Evolutionary conservation across 2,888 invertebrate genomes (phyloP).

Genomic region (Harpalus rufipes): DNA sequence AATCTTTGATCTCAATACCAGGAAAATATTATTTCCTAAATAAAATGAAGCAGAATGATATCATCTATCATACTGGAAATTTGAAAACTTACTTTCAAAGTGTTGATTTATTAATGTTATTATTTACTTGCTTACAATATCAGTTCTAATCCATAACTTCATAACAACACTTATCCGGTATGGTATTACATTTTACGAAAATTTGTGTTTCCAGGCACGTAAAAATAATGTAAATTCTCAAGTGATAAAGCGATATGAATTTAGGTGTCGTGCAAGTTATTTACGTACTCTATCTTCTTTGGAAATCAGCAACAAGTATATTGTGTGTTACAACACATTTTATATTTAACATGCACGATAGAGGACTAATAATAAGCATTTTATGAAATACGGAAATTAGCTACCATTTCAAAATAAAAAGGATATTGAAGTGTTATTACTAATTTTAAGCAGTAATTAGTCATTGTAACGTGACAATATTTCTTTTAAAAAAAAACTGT

Average conservation of each 20-base stretch:
- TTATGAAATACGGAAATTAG: too few relatives aligned
- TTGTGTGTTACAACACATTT: constrained; percentile 9
- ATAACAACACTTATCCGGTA: neutral
- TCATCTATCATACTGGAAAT: neutral
- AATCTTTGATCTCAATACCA: too few relatives aligned
- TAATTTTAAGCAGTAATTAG: too few relatives aligned
- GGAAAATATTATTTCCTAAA: neutral
- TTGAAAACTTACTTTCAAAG: neutral
- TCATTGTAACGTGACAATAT: too few relatives aligned
- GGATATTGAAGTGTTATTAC: too few relatives aligned
- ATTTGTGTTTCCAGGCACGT: constrained; percentile 16
- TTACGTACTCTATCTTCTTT: constrained; percentile 18
- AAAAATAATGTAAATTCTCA: constrained; percentile 25
- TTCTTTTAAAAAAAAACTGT: too few relatives aligned
- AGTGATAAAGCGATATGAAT: constrained; percentile 7
- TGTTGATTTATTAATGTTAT: neutral
- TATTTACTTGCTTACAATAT: neutral
- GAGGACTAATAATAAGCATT: neutral
- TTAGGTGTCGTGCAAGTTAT: neutral
- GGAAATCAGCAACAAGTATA: constrained; percentile 28
- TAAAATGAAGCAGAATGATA: neutral
- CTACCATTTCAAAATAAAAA: too few relatives aligned
- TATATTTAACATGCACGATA: neutral
- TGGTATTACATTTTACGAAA: neutral
- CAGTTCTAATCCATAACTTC: too few relatives aligned